These are phyloP conservation scores for Oreochromis niloticus DNA, from an alignment of 2,113 vertebrate species.

Conservation along the genomic window DNA sequence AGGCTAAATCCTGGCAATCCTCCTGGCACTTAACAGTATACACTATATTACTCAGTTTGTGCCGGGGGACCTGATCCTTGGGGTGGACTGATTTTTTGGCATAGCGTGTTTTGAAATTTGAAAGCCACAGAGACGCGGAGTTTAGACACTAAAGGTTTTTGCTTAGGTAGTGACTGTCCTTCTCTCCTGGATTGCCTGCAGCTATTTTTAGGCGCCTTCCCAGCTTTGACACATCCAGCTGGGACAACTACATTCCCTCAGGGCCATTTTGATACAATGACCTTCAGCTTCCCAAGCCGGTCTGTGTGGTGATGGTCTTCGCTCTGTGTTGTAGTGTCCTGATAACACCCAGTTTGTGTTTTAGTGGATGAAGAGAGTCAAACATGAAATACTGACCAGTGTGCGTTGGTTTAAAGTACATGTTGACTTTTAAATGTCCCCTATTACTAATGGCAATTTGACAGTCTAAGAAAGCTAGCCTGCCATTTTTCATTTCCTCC, in stretches of 20 bases:
- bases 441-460: neutral
- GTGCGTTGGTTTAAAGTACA: neutral
- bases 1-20: no score
- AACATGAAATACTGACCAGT: accelerated
- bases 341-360: neutral
- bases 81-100: no score
- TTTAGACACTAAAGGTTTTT: neutral
- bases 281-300: neutral
- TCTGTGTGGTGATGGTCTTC: neutral
- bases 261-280: neutral
- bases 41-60: no score
- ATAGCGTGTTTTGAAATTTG: no score
- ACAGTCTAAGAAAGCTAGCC: neutral
- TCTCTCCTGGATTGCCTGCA: neutral
- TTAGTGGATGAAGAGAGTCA: neutral
- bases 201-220: neutral
- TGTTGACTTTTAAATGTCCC: neutral
- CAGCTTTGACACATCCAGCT: neutral
- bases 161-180: neutral
- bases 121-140: no score
- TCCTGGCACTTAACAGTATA: no score
- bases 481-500: neutral
- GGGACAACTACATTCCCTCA: neutral
- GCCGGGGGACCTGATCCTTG: no score
- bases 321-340: neutral